These are phyloP conservation scores for Gallinago undulata DNA, from an alignment of 2,113 vertebrate genomes.

Conservation along the genomic window DNA sequence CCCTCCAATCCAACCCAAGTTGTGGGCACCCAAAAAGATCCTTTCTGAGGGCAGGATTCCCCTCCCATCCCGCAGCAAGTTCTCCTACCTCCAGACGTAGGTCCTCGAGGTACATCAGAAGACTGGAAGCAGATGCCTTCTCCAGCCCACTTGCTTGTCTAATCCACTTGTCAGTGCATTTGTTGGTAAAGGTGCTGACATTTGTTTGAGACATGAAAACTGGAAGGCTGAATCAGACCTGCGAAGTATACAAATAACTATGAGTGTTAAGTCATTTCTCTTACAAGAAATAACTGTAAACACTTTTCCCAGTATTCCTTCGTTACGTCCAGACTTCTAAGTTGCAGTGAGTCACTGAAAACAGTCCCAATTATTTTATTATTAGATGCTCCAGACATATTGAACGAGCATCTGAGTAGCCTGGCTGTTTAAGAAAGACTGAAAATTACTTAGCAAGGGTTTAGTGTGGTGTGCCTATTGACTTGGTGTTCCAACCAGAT, in stretches of 20 bases:
- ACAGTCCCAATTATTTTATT: background rate
- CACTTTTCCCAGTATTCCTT: background rate
- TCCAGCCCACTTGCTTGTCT: slow-evolving; percentile 13
- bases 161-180: background rate
- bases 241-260: slow-evolving; percentile 27
- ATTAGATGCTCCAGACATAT: background rate
- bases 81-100: background rate
- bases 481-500: background rate
- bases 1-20: too few relatives aligned
- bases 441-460: background rate
- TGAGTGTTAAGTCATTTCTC: slow-evolving; percentile 7
- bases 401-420: background rate
- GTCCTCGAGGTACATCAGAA: background rate
- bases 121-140: background rate
- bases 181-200: slow-evolving; percentile 11
- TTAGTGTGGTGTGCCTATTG: background rate
- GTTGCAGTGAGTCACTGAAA: background rate
- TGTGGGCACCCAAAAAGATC: background rate
- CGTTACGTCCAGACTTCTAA: background rate
- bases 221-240: slow-evolving; percentile 31
- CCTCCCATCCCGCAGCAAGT: background rate
- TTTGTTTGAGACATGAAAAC: background rate
- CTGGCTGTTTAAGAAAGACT: background rate
- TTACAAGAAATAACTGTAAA: background rate
- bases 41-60: background rate